Conservation (phyloP, 1,140 invertebrate species). For the Solenopsis fugax region DNA sequence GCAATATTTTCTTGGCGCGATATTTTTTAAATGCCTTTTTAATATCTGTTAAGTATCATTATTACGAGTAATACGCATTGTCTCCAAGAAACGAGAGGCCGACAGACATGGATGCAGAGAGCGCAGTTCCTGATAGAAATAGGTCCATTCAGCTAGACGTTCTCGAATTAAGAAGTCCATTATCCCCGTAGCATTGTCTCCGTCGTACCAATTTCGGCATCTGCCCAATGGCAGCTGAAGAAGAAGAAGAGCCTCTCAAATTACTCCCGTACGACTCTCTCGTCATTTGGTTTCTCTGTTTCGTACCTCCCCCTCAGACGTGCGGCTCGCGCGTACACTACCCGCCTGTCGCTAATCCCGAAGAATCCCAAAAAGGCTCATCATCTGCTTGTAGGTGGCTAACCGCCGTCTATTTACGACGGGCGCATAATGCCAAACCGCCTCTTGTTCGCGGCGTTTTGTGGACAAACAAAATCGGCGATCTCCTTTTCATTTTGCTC, state of each 20-base stretch:
- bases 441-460: slow-evolving; percentile 73
- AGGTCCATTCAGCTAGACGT: slow-evolving; percentile 39
- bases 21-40: not conserved
- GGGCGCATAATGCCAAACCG: slow-evolving; percentile 65
- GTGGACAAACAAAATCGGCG: slow-evolving; percentile 75
- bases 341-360: slow-evolving; percentile 69
- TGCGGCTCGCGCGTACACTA: slow-evolving; percentile 27
- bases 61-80: not conserved
- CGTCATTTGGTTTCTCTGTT: slow-evolving; percentile 52
- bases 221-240: slow-evolving; percentile 74
- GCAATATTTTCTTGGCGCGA: not conserved
- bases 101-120: slow-evolving; percentile 1
- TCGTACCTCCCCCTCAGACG: not conserved
- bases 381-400: slow-evolving; percentile 75
- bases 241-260: slow-evolving; percentile 73
- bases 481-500: slow-evolving; percentile 67
- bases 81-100: not conserved
- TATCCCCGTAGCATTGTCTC: slow-evolving; percentile 71
- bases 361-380: slow-evolving; percentile 72
- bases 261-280: slow-evolving; percentile 60
- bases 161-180: slow-evolving; percentile 74
- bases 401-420: slow-evolving; percentile 65
- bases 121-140: not conserved
- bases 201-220: slow-evolving; percentile 72
- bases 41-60: not conserved